phyloP scores from a whole-genome alignment of 53 echinoderm and acorn worm species.

The Mesocentrotus franciscanus region DNA sequence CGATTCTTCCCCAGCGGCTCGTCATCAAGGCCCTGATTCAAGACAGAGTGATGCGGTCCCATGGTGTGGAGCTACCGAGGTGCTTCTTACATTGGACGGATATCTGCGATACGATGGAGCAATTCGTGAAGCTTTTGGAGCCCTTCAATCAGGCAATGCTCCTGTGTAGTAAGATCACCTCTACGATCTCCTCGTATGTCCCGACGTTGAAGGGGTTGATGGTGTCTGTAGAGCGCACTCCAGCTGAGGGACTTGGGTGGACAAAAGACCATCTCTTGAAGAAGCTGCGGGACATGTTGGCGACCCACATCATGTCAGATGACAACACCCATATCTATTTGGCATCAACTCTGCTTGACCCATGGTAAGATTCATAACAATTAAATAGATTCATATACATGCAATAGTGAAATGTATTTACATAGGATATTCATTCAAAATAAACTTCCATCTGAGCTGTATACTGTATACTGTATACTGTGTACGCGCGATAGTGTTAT shows the following conservation, averaged over 20 bases:
- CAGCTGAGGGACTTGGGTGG: neutral
- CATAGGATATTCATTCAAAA: no score
- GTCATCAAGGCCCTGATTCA: conserved; percentile 17
- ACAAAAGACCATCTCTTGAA: neutral
- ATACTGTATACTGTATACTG: no score
- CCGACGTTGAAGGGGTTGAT: conserved; percentile 6
- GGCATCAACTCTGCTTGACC: conserved; percentile 22
- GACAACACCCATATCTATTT: neutral
- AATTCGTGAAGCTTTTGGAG: neutral
- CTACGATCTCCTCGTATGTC: neutral
- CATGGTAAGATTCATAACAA: neutral
- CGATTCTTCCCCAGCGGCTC: conserved; percentile 3
- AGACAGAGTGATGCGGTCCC: neutral
- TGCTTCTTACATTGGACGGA: neutral
- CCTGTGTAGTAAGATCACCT: neutral
- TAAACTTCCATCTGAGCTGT: no score
- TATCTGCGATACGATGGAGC: conserved; percentile 38
- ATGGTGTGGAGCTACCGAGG: neutral
- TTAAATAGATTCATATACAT: no score
- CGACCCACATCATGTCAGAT: neutral
- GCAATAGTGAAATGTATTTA: no score
- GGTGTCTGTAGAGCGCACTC: neutral
- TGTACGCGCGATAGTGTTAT: no score
- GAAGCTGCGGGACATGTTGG: neutral
- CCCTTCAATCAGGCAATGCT: conserved; percentile 30